phyloP scores from a whole-genome alignment of 2,113 vertebrate species.

The Rhinogobius similis region DNA sequence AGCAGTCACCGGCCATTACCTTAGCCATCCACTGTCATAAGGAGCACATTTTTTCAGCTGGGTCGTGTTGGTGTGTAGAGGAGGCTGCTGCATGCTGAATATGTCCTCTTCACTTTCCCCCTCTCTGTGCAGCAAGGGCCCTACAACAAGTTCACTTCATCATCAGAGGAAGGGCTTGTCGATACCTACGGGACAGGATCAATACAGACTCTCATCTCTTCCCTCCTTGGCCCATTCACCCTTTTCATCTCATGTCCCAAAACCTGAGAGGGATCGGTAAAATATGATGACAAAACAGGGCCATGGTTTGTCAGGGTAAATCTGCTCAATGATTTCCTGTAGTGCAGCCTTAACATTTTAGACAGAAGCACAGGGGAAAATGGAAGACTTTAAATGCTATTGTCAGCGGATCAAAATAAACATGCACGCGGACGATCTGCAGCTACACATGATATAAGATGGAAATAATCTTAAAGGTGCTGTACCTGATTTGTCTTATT shows the following conservation, averaged over 20 bases:
- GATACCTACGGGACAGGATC: slow-evolving; percentile 63
- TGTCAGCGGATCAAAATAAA: not conserved
- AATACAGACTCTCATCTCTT: slow-evolving; percentile 51
- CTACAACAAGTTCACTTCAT: slow-evolving; percentile 63
- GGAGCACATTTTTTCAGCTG: slow-evolving; percentile 72
- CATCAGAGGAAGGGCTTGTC: slow-evolving; percentile 63
- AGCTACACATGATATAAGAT: not conserved
- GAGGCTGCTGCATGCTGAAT: slow-evolving; percentile 73
- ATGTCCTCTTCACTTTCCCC: slow-evolving; percentile 50
- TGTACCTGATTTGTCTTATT: no score
- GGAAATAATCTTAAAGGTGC: no score
- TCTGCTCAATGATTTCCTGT: slow-evolving; percentile 73
- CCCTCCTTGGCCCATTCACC: slow-evolving; percentile 28
- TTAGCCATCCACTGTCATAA: slow-evolving; percentile 80
- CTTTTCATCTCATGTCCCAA: slow-evolving; percentile 41
- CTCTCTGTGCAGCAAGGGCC: slow-evolving; percentile 19
- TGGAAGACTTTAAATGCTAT: not conserved
- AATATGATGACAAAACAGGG: slow-evolving; percentile 59
- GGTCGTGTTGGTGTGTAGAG: slow-evolving; percentile 52
- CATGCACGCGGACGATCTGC: no score
- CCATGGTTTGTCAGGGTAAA: slow-evolving; percentile 61
- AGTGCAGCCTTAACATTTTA: slow-evolving; percentile 6
- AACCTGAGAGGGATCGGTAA: slow-evolving; percentile 53
- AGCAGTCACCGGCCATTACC: slow-evolving; percentile 81
- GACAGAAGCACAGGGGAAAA: not conserved